Base-by-base conservation (phyloP, 2,888 invertebrate species). In the Drosophila trichaetosa region DNA sequence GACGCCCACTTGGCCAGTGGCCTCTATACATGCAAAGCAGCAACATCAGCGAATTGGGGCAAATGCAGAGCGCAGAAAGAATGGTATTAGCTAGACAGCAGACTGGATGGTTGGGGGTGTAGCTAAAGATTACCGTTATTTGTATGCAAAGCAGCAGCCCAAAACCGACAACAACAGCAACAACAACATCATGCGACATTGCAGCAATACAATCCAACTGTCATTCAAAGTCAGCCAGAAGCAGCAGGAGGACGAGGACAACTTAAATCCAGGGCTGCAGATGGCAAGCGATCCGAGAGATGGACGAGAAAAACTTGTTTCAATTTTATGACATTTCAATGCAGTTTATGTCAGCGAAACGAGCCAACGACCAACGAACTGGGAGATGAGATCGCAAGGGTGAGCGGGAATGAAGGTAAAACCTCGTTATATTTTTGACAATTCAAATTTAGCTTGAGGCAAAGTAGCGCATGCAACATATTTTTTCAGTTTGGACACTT, bases 261-360 rank as follows among this genome's bases (percentile, higher is more conserved):
- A 70, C 46, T 42, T 33, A 29, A 57, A 61, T 42, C 46, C 38
- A 24, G 63, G 63, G 42, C 48, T 63, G 42, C 72, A 70, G 62
- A 48, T 62, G 70, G 70, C 51, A 57, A 36, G 46, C 52, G 51
- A 65, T 40, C 27, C 48, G 33, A 71, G 62, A 71, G 67, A 59
- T 66, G 64, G 53, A 72, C 63, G 58, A 56, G 42, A 69, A 56
- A 69, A 71, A 82, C 87, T 83, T 86, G 89, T 88, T 85, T 81
- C 87, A 86, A 81, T 89, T 87, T 88, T 90, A 88, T 89, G 87
- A 87, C 90, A 87, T 90, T 90, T 83, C 89, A 88, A 86, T 87
- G 90, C 90, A 87, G 76, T 88, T 90, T 79, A 86, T 89, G 81
- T 86, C 85, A 89, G 82, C 87, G 89, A 72, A 84, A 81, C 62